phyloP scores from a whole-genome alignment of 2,797 vertebrate genomes.

The Macropus fuliginosus region DNA sequence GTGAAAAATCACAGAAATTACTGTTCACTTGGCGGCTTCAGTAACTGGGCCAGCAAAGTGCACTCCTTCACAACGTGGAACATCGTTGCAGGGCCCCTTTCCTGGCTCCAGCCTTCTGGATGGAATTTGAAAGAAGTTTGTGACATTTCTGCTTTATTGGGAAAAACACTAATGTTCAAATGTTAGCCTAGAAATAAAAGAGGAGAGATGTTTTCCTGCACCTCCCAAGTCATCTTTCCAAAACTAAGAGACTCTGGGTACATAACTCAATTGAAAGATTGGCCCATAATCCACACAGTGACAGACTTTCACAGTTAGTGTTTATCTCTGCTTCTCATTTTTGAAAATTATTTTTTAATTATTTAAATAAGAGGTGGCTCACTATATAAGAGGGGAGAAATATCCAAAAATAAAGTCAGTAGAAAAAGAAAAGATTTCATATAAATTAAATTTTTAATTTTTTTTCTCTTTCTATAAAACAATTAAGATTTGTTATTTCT shows the following conservation, averaged over 20 bases:
- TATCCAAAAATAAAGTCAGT: not conserved
- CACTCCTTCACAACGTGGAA: not conserved
- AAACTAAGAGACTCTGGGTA: not conserved
- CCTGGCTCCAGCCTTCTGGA: not conserved
- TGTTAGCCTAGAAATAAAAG: not conserved
- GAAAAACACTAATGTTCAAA: not conserved
- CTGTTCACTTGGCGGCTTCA: not conserved
- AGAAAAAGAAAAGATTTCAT: not conserved
- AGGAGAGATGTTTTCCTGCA: not conserved
- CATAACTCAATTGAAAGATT: not conserved
- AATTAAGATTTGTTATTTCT: conserved; percentile 40
- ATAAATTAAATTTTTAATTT: not conserved
- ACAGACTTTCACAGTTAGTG: not conserved
- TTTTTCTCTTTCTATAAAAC: not conserved
- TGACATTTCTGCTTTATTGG: not conserved
- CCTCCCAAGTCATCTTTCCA: not conserved
- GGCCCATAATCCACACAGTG: not conserved
- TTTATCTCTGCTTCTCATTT: not conserved
- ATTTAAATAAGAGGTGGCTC: not conserved
- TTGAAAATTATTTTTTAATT: not conserved
- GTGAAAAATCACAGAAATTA: not conserved
- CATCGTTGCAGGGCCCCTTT: not conserved
- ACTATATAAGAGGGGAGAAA: not conserved
- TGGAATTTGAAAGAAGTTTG: not conserved
- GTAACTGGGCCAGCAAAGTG: not conserved